A percentile compares a stretch with the other conserved stretches of the same genome.
Evolutionary conservation across 2,113 vertebrate genomes (phyloP).

Genomic region (Malurus melanocephalus): DNA sequence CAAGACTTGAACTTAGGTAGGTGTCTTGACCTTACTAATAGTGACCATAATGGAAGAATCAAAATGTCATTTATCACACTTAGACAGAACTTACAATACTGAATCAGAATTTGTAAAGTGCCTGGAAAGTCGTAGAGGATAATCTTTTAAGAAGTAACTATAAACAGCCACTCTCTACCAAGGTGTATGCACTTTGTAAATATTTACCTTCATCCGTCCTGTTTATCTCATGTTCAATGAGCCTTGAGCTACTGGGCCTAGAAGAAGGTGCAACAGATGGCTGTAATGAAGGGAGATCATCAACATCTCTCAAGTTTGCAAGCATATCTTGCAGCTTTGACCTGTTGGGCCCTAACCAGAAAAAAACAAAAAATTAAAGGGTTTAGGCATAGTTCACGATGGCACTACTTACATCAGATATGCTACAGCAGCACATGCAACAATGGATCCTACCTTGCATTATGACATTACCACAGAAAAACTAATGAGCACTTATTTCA

Average conservation of each 20-base stretch:
- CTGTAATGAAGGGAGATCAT: slow-evolving; percentile 92
- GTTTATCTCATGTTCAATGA: slow-evolving; percentile 88
- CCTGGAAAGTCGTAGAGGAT: background rate
- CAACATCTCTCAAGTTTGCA: slow-evolving; percentile 94
- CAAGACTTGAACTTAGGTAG: background rate
- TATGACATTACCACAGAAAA: slow-evolving; percentile 21
- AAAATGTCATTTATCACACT: background rate
- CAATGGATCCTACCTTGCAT: slow-evolving; percentile 42
- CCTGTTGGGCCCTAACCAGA: slow-evolving; percentile 88
- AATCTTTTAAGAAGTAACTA: background rate
- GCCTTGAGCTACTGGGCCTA: slow-evolving; percentile 84
- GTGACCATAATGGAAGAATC: background rate
- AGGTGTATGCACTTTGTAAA: background rate
- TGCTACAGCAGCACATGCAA: slow-evolving; percentile 41
- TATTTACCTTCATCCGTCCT: slow-evolving; percentile 89
- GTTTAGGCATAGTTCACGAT: slow-evolving; percentile 29
- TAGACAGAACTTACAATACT: background rate
- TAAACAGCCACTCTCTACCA: background rate
- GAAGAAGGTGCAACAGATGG: slow-evolving; percentile 86
- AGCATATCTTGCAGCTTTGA: slow-evolving; percentile 98
- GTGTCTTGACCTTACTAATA: background rate
- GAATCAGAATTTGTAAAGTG: background rate
- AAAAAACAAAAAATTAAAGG: slow-evolving; percentile 29
- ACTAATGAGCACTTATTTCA: slow-evolving; percentile 52
- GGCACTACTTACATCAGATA: background rate